These are phyloP conservation scores for Erythrolamprus reginae DNA, from an alignment of 2,113 vertebrate genomes.

Conservation along the genomic window DNA sequence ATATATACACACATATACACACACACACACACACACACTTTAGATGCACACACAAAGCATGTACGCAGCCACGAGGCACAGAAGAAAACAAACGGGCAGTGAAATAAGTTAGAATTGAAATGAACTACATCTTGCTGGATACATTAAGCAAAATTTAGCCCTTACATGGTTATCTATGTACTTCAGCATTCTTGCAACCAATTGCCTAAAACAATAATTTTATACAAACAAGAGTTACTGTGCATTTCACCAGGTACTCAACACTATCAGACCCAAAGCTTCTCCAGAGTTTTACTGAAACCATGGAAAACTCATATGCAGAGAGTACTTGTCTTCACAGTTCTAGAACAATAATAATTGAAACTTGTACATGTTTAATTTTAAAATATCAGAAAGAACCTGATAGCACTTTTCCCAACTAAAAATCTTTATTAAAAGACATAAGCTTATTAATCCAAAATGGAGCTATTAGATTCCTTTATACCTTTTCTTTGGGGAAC, in stretches of 20 bases:
- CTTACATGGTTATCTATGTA: not conserved
- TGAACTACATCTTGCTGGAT: not conserved
- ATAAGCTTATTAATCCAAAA: not conserved
- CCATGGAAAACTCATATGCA: not conserved
- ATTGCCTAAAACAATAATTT: not conserved
- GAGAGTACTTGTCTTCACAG: not conserved
- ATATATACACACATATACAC: too few species aligned
- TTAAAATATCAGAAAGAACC: not conserved
- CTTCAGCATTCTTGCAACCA: not conserved
- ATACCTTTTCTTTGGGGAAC: not conserved
- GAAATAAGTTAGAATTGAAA: too few species aligned
- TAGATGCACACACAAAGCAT: too few species aligned
- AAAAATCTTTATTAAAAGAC: not conserved
- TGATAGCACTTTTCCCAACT: not conserved
- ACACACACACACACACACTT: too few species aligned
- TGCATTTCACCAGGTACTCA: not conserved
- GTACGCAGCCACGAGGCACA: too few species aligned
- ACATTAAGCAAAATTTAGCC: not conserved
- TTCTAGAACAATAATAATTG: not conserved
- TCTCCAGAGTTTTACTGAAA: not conserved
- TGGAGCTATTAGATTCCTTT: not conserved
- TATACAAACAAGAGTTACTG: not conserved
- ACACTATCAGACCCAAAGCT: not conserved
- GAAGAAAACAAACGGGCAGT: too few species aligned
- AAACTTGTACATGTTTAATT: not conserved